Base-by-base conservation (phyloP, 2,797 vertebrate species). In the Anniella stebbinsi region DNA sequence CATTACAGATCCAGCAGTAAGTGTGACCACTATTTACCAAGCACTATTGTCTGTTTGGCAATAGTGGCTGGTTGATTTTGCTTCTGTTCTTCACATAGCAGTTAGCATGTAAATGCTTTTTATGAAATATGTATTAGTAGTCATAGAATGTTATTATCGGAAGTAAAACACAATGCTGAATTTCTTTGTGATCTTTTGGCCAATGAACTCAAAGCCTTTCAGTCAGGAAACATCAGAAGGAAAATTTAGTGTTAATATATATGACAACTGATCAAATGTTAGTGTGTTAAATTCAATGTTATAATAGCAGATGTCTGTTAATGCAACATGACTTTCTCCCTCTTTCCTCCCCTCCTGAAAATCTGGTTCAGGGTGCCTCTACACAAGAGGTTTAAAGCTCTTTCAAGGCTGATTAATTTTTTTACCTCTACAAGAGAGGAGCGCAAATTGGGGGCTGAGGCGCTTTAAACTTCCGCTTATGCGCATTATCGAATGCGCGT, bases 81-180 rank as follows among this genome's bases (percentile, higher is more conserved):
- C n/a, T 89, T 69, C 45, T 67, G 54, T n/a, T 78, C 73, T 69
- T 63, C 28, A 86, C 51, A 18, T 10, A 51, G 12, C 41, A 36
- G 28, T 17, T 82, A 73, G 1, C 45, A 77, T 78, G 10, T 30
- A 38, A 57, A 12, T 67, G 48, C 23, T n/a, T 17, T 60, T 75
- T 36, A 75, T 54, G 48, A 57, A 67, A 76, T 89, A 75, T 88
- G 13, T 33, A 82, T 88, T 63, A 88, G 36, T 45, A 73, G 45
- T 63, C 83, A 81, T 60, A 30, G 38, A 54, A 41, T 41, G 33
- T 80, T 60, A 54, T 70, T 81, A 72, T 38, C 30, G 41, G 30
- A 63, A 63, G 36, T 78, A 69, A 67, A 66, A 30, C 33, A 73
- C 38, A 67, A 30, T 54, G 33, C 38, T 75, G 38, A 8, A 0